These are phyloP conservation scores for Coilia nasus DNA, from an alignment of 2,797 vertebrate species.

Conservation along the genomic window DNA sequence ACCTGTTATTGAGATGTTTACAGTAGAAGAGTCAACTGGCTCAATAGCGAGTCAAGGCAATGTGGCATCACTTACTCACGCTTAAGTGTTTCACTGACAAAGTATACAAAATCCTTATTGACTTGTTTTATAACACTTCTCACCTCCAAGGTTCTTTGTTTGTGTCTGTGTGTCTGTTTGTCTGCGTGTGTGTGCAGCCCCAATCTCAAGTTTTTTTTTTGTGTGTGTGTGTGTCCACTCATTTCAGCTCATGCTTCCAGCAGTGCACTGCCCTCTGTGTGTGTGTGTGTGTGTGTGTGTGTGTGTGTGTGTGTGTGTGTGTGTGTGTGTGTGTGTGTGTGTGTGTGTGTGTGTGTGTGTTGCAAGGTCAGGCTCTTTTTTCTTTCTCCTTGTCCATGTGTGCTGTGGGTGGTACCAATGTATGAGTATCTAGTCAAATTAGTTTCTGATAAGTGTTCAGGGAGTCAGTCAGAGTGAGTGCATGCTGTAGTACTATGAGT, in stretches of 20 bases:
- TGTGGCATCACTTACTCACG: neutral
- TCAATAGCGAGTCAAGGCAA: neutral
- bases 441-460: neutral
- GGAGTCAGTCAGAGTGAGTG: neutral
- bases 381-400: no score
- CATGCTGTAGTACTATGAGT: neutral
- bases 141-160: neutral
- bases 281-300: slow-evolving; percentile 38
- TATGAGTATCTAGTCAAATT: neutral
- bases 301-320: slow-evolving; percentile 46
- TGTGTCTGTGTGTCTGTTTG: neutral
- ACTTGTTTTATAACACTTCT: neutral
- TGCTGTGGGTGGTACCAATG: neutral
- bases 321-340: neutral
- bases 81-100: neutral
- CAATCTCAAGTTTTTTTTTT: neutral
- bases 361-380: neutral
- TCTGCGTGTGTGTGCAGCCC: neutral
- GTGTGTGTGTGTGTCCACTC: neutral
- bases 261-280: no score
- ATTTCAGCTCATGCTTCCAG: no score
- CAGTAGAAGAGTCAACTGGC: neutral
- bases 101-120: neutral
- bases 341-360: slow-evolving; percentile 7
- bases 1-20: neutral